Base-by-base conservation (phyloP, 2,113 vertebrate species). In the Eudyptes chrysolophus region DNA sequence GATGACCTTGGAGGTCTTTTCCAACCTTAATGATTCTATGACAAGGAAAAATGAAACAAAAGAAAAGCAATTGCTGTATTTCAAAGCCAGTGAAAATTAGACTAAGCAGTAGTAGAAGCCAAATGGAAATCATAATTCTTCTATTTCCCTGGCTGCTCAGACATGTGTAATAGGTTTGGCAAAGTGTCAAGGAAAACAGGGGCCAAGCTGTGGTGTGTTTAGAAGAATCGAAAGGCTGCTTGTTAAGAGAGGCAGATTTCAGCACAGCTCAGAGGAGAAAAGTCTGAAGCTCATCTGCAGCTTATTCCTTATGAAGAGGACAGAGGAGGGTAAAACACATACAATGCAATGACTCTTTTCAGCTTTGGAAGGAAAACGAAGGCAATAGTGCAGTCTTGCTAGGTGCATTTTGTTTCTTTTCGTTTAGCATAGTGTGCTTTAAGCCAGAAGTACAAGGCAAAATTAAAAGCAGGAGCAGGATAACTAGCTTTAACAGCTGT, bases 81-180 rank as follows among this genome's bases (percentile, higher is more conserved):
- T 98, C 96, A 97, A 97, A 98, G 83, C 94, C 93, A 89, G 91
- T 75, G 69, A 97, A 98, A 98, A 98, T 98, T 98, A 98, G 97
- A 97, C 97, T 96, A 97, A 98, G 94, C 48, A 64, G 77, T 95
- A 84, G 9, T 92, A 83, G 90, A 97, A 97, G 95, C 97, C 98
- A 98, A 98, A 98, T 98, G 93, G 97, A 98, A 98, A 97, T 94
- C 87, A 58, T 98, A 98, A 98, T 96, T 98, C 96, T 98, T 98
- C 88, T 89, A 76, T 97, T 97, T 95, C 92, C 93, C 88, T 87
- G 87, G 89, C 70, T 89, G 94, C 92, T 97, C 94, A 78, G 92
- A 98, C 97, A 97, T 85, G n/a, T 96, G 96, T 97, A 98, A 98
- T 97, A 97, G 97, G 92, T 72, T 98, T 98, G 98, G 98, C 97